These are phyloP conservation scores for Heliconius melpomene DNA, from an alignment of 1,140 invertebrate species.

Conservation along the genomic window DNA sequence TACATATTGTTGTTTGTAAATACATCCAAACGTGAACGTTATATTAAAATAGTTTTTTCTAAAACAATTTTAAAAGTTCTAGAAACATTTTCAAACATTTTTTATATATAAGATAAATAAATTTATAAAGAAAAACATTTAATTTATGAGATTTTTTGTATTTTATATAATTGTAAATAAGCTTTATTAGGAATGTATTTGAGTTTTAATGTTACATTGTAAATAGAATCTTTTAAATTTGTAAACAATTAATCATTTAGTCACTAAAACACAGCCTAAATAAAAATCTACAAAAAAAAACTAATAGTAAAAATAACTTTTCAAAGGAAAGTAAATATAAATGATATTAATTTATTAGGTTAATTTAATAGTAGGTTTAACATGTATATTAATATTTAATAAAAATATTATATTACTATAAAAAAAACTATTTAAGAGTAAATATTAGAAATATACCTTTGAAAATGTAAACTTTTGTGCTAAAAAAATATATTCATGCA, in stretches of 20 bases:
- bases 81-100: background rate
- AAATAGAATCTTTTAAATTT: slow-evolving; percentile 5
- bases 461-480: background rate
- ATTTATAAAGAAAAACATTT: background rate
- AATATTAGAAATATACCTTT: background rate
- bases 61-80: slow-evolving; percentile 18
- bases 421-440: background rate
- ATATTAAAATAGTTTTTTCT: slow-evolving; percentile 6
- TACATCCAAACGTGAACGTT: slow-evolving; percentile 35
- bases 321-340: too few species aligned
- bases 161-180: background rate
- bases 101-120: background rate
- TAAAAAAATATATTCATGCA: background rate
- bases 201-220: background rate
- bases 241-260: background rate
- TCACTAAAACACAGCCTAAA: slow-evolving; percentile 27
- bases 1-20: slow-evolving; percentile 29
- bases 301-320: too few species aligned
- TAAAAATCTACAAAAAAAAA: background rate
- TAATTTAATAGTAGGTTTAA: background rate
- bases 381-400: background rate
- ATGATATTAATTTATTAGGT: too few species aligned
- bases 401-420: background rate
- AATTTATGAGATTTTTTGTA: background rate
- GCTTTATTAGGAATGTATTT: slow-evolving; percentile 20